phyloP scores from a whole-genome alignment of 2,888 invertebrate species.

The Artemia sp. region DNA sequence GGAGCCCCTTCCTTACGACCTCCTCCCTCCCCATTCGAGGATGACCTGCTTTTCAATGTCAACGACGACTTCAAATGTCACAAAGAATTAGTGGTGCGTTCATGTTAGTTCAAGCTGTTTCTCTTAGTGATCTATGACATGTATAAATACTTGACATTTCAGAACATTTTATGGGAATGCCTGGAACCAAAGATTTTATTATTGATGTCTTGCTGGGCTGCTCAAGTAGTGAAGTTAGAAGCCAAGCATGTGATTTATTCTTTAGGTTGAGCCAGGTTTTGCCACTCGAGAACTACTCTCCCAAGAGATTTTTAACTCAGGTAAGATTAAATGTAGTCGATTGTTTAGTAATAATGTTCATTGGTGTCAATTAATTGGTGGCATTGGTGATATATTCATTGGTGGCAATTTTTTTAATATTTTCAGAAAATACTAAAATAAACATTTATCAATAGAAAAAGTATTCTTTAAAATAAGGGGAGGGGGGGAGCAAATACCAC shows the following conservation, averaged over 20 bases:
- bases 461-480: too few relatives aligned
- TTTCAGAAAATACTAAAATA: too few relatives aligned
- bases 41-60: not conserved
- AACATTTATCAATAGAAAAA: too few relatives aligned
- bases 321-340: slow-evolving; percentile 17
- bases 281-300: slow-evolving; percentile 27
- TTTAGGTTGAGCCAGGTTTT: slow-evolving; percentile 30
- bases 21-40: not conserved
- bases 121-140: too few relatives aligned
- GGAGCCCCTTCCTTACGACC: not conserved
- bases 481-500: too few relatives aligned
- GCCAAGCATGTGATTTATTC: slow-evolving; percentile 33
- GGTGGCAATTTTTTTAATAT: too few relatives aligned
- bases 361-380: too few relatives aligned
- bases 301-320: slow-evolving; percentile 25
- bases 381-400: too few relatives aligned
- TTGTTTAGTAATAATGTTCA: too few relatives aligned
- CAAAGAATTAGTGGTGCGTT: not conserved
- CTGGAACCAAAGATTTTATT: slow-evolving; percentile 34
- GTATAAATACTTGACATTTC: slow-evolving; percentile 12
- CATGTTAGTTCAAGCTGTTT: too few relatives aligned
- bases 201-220: slow-evolving; percentile 36
- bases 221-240: slow-evolving; percentile 31
- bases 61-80: not conserved
- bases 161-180: slow-evolving; percentile 33